Conservation (phyloP, 2,113 vertebrate genomes). For the Gymnarchus niloticus region DNA sequence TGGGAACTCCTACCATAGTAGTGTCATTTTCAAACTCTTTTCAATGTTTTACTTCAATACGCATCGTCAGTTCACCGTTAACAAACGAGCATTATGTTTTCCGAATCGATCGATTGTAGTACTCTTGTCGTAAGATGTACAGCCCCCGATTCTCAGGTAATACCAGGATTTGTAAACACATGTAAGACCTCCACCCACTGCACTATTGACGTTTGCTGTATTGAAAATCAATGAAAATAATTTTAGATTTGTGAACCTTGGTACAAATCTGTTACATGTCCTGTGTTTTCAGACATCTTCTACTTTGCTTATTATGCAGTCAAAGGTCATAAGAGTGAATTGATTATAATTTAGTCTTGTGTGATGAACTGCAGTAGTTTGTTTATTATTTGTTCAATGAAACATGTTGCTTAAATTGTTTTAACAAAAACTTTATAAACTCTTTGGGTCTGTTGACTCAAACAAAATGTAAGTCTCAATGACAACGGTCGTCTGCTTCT, state of each 20-base stretch:
- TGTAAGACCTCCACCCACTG: slow-evolving; percentile 13
- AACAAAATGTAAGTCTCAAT: slow-evolving; percentile 33
- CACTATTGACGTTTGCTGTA: slow-evolving; percentile 7
- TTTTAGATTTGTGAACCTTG: slow-evolving; percentile 14
- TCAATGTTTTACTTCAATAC: slow-evolving; percentile 14
- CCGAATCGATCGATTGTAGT: slow-evolving; percentile 12
- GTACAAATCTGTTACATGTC: slow-evolving; percentile 10
- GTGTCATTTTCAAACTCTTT: slow-evolving; percentile 10
- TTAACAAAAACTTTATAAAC: slow-evolving; percentile 23
- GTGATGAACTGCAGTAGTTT: slow-evolving; percentile 28
- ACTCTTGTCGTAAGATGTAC: slow-evolving; percentile 15
- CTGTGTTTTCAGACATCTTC: slow-evolving; percentile 6
- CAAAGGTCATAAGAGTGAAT: slow-evolving; percentile 17
- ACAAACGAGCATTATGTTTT: slow-evolving; percentile 16
- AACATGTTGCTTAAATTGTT: slow-evolving; percentile 25
- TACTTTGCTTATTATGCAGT: slow-evolving; percentile 20
- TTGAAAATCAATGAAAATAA: slow-evolving; percentile 16
- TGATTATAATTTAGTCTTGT: slow-evolving; percentile 27
- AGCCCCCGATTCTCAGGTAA: slow-evolving; percentile 17
- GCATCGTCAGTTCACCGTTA: not conserved
- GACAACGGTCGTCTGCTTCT: slow-evolving; percentile 27
- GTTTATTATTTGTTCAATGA: slow-evolving; percentile 29
- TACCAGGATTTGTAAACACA: slow-evolving; percentile 9
- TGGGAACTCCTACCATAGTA: slow-evolving; percentile 11
- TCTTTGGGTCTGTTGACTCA: slow-evolving; percentile 31